Evolutionary conservation across 1,140 invertebrate genomes (phyloP), one percentile per base, ranked within the genome.

Genomic region (Drosophila repletoides): DNA sequence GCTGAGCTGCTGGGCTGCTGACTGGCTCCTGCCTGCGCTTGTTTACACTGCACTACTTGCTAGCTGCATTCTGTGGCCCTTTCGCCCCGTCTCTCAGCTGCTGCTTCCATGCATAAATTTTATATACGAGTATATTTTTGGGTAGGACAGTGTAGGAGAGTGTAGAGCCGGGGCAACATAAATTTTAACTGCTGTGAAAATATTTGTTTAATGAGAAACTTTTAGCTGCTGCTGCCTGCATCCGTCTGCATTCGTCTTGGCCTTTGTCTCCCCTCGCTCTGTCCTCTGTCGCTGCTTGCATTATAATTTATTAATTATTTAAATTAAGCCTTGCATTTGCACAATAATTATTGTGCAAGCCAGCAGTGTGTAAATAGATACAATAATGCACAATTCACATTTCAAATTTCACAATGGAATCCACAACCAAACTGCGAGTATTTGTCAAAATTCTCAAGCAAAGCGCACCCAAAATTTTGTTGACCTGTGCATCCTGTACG

Each of bases 201-300:
- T 84, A 84, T 84, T 84, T 84, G 80, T 84, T 84, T 86, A 84
- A 84, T 86, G 80, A 84, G 79, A 83, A 83, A 83, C 79, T 83
- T 83, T 84, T 74, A 72, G 79, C 58, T 65, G 48, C 48, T 58
- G 51, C 14, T 63, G 48, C 46, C 63, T 31, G 38, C 38, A 31
- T 9, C 26, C 48, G 7, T 40, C 63, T 31, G 38, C 38, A 31
- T 9, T 19, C 48, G 7, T 5, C 40, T 46, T 24, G 5, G 17
- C 21, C 9, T n/a, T 9, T 33, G 14, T 40, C 12, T 28, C 15
- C n/a, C 5, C 5, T 40, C 29, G 43, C 55, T 49, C 29, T 36
- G 38, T 41, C 31, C 40, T 33, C 15, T 28, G 12, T 40, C 34
- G 12, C 56, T 36, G 40, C 48, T 55, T 63, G 70, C 61, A 60